Conservation (phyloP, 53 echinoderm and acorn worm species). For the Echinometra lucunter region DNA sequence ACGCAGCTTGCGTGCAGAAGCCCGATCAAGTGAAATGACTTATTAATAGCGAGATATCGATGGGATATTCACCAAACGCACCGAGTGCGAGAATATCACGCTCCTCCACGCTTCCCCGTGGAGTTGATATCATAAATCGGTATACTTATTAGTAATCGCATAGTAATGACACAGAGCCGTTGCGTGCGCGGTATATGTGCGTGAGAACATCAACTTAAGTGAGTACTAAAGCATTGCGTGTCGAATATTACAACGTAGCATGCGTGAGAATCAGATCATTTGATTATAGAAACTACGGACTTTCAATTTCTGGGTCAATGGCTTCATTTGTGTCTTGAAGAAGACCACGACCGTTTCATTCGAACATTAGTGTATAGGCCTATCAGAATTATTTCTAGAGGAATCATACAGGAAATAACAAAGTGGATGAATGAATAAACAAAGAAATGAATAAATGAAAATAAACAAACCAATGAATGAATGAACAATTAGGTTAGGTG, state of each 20-base stretch:
- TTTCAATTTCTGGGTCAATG: background rate
- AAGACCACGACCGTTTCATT: background rate
- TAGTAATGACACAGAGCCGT: background rate
- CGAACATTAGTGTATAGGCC: background rate
- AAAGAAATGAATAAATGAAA: too few species aligned
- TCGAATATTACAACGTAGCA: background rate
- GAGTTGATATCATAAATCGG: constrained; percentile 46
- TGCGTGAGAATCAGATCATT: constrained; percentile 8
- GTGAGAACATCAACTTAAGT: constrained; percentile 36
- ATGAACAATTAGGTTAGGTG: too few species aligned
- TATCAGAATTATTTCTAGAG: background rate
- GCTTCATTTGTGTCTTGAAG: background rate
- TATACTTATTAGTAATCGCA: constrained; percentile 18
- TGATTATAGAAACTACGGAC: background rate
- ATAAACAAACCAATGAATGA: too few species aligned
- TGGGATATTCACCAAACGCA: background rate
- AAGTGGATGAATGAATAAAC: too few species aligned
- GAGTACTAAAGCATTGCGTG: constrained; percentile 1
- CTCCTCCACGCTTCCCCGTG: constrained; percentile 4
- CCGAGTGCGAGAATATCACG: constrained; percentile 7
- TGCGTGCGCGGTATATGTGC: constrained; percentile 41
- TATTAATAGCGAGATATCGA: constrained; percentile 20
- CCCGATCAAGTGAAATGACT: constrained; percentile 21
- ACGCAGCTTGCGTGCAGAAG: constrained; percentile 44
- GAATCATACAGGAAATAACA: background rate